A percentile compares a stretch with the other conserved stretches of the same genome.
Conservation (phyloP, 2,888 invertebrate species). For the Polydrusus pterygomalis region DNA sequence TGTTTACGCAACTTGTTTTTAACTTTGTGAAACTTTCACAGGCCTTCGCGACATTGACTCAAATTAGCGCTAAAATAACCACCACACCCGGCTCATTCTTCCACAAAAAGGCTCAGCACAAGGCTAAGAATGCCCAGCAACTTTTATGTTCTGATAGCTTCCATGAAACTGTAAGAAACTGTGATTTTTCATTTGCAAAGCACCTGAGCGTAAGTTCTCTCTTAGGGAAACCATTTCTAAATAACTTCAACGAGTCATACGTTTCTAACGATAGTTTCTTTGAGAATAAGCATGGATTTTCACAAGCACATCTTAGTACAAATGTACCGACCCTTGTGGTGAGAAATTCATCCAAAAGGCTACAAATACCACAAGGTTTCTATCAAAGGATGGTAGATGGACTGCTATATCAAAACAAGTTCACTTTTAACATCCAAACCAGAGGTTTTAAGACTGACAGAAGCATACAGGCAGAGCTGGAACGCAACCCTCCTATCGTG, state of each 20-base stretch:
- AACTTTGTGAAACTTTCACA: constrained; percentile 37
- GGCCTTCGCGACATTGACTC: constrained; percentile 69
- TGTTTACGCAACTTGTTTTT: constrained; percentile 35
- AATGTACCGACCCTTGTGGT: constrained; percentile 64
- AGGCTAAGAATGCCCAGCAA: constrained; percentile 63
- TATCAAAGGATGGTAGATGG: constrained; percentile 65
- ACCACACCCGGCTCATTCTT: constrained; percentile 69
- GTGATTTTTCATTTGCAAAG: constrained; percentile 68
- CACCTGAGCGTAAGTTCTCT: constrained; percentile 66
- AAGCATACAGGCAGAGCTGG: constrained; percentile 80
- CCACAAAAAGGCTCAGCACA: constrained; percentile 65
- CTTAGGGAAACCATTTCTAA: constrained; percentile 66
- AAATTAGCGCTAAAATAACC: constrained; percentile 71
- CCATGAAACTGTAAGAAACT: constrained; percentile 70
- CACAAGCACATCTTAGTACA: constrained; percentile 63
- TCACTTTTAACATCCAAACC: constrained; percentile 74
- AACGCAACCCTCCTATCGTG: constrained; percentile 82
- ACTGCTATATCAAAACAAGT: constrained; percentile 64
- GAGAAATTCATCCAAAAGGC: constrained; percentile 59
- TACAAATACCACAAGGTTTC: constrained; percentile 65
- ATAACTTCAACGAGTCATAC: constrained; percentile 69
- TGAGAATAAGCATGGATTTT: constrained; percentile 72
- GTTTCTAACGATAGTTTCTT: constrained; percentile 70
- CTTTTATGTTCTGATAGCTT: constrained; percentile 72
- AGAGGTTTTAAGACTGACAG: constrained; percentile 89